Conservation (phyloP, 2,113 vertebrate species). For the Pteronura brasiliensis region DNA sequence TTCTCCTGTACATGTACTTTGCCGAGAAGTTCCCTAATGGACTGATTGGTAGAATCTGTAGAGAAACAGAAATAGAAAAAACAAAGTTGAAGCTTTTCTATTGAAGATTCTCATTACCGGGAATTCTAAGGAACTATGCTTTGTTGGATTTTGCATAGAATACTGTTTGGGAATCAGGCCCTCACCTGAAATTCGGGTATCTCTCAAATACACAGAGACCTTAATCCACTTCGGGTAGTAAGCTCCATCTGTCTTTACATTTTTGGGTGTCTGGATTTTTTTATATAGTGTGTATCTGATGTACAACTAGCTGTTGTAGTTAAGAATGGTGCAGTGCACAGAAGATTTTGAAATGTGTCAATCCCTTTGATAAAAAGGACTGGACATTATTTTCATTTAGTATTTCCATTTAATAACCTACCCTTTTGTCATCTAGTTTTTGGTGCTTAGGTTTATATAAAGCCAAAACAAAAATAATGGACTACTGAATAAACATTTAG, state of each 20-base stretch:
- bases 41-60: not conserved
- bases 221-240: not conserved
- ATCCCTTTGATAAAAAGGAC: not conserved
- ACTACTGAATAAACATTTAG: not conserved
- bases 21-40: not conserved
- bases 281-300: not conserved
- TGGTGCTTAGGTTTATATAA: not conserved
- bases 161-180: not conserved
- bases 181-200: not conserved
- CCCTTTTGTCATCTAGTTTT: slow-evolving; percentile 15
- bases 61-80: not conserved
- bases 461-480: not conserved
- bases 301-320: not conserved
- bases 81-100: not conserved
- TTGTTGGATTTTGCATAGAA: not conserved
- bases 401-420: not conserved
- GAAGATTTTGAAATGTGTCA: not conserved
- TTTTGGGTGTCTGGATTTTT: not conserved
- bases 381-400: not conserved
- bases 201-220: not conserved
- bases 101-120: not conserved
- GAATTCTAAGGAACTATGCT: not conserved
- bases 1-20: not conserved
- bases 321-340: not conserved
- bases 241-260: not conserved